A percentile compares a stretch with the other conserved stretches of the same genome.
Conservation (phyloP, 2,797 vertebrate species). For the Eleutherodactylus coqui region DNA sequence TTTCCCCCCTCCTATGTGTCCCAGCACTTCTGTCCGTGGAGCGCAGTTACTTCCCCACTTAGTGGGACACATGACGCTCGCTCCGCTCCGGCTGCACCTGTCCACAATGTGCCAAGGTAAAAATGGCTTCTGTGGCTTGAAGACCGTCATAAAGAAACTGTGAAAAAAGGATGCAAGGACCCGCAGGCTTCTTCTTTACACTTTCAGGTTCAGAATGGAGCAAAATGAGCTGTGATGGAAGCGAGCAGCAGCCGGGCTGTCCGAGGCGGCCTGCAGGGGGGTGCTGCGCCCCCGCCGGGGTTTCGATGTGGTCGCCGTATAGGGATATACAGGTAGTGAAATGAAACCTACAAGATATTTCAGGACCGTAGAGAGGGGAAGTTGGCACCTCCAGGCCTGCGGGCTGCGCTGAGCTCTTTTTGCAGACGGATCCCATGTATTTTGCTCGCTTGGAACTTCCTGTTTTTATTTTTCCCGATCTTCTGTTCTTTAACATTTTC, state of each 20-base stretch:
- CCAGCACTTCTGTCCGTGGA: too few species aligned
- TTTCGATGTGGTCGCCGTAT: conserved; percentile 60
- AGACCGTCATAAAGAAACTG: conserved; percentile 64
- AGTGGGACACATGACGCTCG: too few species aligned
- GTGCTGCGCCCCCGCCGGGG: not conserved
- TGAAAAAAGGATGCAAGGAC: conserved; percentile 56
- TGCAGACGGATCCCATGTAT: conserved; percentile 42
- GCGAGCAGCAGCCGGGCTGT: not conserved
- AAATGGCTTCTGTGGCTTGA: not conserved
- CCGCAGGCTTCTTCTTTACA: conserved; percentile 37
- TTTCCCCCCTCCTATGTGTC: too few species aligned
- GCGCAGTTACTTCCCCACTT: too few species aligned
- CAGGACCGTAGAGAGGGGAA: conserved; percentile 38
- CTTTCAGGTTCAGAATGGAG: conserved; percentile 34
- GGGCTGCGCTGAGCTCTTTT: conserved; percentile 25
- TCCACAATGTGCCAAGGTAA: conserved; percentile 40
- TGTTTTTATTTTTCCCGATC: conserved; percentile 7
- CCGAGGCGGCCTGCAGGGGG: conserved; percentile 23
- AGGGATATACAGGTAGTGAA: conserved; percentile 61
- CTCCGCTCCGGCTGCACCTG: too few species aligned
- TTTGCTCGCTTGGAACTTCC: conserved; percentile 42
- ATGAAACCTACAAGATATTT: conserved; percentile 53
- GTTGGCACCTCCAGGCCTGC: conserved; percentile 35
- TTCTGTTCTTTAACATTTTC: not conserved
- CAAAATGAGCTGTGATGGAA: conserved; percentile 45